Evolutionary conservation across 1,140 invertebrate genomes (phyloP), one percentile per base, ranked within the genome.

Genomic region (Rhynchophorus ferrugineus): DNA sequence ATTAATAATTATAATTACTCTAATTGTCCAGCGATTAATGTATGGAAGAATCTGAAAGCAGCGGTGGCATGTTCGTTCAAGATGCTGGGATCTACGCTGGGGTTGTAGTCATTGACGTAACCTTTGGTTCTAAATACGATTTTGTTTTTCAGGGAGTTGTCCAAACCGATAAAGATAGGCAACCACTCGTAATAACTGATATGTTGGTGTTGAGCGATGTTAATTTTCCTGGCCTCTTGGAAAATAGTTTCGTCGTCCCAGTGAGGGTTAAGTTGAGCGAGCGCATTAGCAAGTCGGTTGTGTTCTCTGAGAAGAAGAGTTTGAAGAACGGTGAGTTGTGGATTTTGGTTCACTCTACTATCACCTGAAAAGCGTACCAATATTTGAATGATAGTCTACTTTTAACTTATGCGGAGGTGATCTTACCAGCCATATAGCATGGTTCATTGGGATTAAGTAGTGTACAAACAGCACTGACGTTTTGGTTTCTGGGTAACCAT

Each of bases 1-100:
- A 3, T 24, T 3, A 8, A 29, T 44, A 17, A n/a, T n/a, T n/a
- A n/a, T n/a, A 75, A 78, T 78, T 75, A 89, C 87, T 86, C 78
- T 41, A 89, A 73, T 63, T 77, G 75, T 49, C 87, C 89, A 60
- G 86, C 80, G 43, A 92, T 87, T 38, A 88, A 73, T 0, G 86
- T 83, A 67, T 94, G 90, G 74, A 92, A 91, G 62, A 88, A 89
- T 73, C 90, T 81, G 65, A 89, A 91, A 1, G 89, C 90, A 8
- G 87, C 88, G 0, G 81, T 89, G 0, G 89, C 82, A 62, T 93
- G 90, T 62, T 87, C 88, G 62, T 94, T 92, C 1, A 91, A 68
- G 2, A 90, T 76, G 0, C 81, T 80, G 0, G 89, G 85, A 70
- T 93, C 81, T 0, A 92, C 80, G 18, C 74, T 73, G 0, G 81